A percentile compares a stretch with the other conserved stretches of the same genome.
Conservation (phyloP, 1,140 invertebrate genomes). For the Acromyrmex charruanus region DNA sequence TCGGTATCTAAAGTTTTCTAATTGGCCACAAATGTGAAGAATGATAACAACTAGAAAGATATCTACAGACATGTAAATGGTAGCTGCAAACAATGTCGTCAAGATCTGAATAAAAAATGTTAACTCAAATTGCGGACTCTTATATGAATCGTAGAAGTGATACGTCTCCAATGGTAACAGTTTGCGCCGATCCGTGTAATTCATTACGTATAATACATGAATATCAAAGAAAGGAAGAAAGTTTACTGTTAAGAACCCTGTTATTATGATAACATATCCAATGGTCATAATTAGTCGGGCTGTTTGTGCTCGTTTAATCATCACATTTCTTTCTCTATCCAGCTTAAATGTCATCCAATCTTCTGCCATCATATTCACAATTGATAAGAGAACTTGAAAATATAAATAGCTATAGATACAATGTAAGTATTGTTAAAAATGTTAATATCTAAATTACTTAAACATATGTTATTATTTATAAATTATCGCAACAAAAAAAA, state of each 20-base stretch:
- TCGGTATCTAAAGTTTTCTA: slow-evolving; percentile 1
- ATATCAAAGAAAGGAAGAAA: slow-evolving; percentile 8
- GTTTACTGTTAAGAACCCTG: rapidly evolving
- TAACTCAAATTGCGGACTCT: slow-evolving; percentile 36
- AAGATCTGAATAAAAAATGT: background rate
- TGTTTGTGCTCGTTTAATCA: slow-evolving; percentile 5
- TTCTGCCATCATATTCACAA: slow-evolving; percentile 43
- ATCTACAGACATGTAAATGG: slow-evolving; percentile 20
- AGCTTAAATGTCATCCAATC: slow-evolving; percentile 40
- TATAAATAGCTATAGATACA: background rate
- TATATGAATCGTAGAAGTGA: background rate
- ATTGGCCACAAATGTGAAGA: slow-evolving; percentile 45
- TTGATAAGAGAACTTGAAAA: background rate
- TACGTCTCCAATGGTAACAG: background rate
- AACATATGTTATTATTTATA: background rate
- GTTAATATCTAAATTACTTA: background rate
- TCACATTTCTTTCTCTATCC: slow-evolving; percentile 5
- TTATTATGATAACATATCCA: background rate
- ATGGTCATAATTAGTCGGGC: background rate
- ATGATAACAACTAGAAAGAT: slow-evolving; percentile 2
- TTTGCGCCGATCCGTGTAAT: background rate
- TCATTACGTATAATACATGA: background rate
- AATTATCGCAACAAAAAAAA: too few relatives aligned
- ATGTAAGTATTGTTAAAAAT: too few relatives aligned
- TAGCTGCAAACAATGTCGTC: background rate